phyloP scores from a whole-genome alignment of 2,888 invertebrate genomes.

The Lepidonotus clava region DNA sequence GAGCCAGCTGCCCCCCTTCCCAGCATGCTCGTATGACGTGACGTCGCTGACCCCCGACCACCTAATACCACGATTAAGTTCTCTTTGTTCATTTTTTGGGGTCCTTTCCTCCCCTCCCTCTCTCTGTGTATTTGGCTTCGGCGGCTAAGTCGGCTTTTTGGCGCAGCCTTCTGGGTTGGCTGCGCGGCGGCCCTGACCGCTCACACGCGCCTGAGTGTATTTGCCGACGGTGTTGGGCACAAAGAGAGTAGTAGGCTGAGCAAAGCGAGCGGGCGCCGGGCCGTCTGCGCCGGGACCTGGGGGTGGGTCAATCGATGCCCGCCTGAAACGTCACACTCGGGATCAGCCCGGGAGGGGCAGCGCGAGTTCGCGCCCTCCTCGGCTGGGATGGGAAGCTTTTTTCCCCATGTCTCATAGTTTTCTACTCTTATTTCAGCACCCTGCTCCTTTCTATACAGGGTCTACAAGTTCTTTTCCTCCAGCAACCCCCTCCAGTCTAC shows the following conservation, averaged over 20 bases:
- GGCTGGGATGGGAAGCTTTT: too few relatives aligned
- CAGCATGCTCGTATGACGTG: neutral
- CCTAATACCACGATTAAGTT: slow-evolving; percentile 21
- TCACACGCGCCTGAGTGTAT: slow-evolving; percentile 23
- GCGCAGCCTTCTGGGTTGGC: neutral
- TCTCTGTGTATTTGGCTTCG: neutral
- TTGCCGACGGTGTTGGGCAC: neutral
- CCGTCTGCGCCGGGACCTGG: neutral
- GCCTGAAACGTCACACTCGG: slow-evolving; percentile 11
- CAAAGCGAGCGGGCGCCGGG: slow-evolving; percentile 4
- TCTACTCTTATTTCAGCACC: too few relatives aligned
- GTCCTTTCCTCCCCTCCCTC: neutral
- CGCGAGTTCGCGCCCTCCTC: neutral
- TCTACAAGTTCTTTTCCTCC: neutral
- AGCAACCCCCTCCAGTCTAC: neutral
- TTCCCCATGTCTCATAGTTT: too few relatives aligned
- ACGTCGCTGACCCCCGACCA: slow-evolving; percentile 2
- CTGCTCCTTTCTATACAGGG: neutral
- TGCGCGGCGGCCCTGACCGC: neutral
- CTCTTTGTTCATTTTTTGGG: neutral
- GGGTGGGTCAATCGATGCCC: neutral
- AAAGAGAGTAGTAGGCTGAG: neutral
- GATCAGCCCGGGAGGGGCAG: neutral
- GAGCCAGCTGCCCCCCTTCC: neutral
- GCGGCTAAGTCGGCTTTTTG: neutral